Evolutionary conservation across 2,113 vertebrate genomes (phyloP).

Genomic region (Copsychus sechellarum): DNA sequence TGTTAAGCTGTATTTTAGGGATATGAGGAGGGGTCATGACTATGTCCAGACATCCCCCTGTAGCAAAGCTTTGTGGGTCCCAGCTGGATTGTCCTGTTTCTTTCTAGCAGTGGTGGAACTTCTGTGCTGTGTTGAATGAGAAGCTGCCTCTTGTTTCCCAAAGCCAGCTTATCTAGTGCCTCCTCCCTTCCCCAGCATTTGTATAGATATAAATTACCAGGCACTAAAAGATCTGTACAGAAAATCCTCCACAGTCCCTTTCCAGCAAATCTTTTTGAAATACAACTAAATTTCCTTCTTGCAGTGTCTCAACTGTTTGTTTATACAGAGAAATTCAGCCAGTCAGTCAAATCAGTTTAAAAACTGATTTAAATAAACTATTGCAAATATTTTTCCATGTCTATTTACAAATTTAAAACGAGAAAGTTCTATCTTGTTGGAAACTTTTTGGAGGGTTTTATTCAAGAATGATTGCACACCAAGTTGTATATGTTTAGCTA

Average conservation of each 20-base stretch:
- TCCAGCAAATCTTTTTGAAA: background rate
- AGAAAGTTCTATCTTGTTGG: background rate
- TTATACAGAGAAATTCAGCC: background rate
- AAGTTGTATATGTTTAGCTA: background rate
- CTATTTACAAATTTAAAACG: background rate
- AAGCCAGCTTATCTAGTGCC: background rate
- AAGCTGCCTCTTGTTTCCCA: background rate
- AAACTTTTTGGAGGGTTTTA: background rate
- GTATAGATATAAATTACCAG: background rate
- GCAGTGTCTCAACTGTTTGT: background rate
- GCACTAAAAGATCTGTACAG: background rate
- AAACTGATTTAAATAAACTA: background rate
- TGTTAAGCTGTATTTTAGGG: background rate
- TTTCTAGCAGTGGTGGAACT: background rate
- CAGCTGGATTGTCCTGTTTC: background rate
- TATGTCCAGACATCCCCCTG: background rate
- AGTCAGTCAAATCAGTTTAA: background rate
- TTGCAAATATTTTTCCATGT: background rate
- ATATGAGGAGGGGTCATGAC: rapidly evolving
- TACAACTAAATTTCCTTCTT: background rate
- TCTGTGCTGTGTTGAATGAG: background rate
- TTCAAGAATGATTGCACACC: background rate
- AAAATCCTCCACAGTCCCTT: background rate
- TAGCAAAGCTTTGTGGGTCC: background rate
- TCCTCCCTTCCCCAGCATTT: background rate